These are phyloP conservation scores for Gadopsis marmoratus DNA, from an alignment of 2,797 vertebrate genomes.

Conservation along the genomic window DNA sequence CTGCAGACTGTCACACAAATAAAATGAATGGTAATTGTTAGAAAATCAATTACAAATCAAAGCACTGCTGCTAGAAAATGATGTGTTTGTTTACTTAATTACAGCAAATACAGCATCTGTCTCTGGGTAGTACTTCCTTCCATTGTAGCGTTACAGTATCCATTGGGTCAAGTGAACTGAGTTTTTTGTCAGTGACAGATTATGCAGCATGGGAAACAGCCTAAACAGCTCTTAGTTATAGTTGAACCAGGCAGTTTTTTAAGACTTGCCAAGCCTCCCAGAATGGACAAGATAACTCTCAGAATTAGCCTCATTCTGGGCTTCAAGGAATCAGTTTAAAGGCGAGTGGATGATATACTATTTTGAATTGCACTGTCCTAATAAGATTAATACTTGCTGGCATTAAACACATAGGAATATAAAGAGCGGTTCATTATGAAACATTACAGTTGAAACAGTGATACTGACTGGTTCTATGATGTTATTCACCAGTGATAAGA, in stretches of 20 bases:
- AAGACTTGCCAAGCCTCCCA: constrained; percentile 51
- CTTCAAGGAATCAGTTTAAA: constrained; percentile 26
- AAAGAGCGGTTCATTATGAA: not conserved
- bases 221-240: constrained; percentile 58
- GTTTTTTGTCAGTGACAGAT: constrained; percentile 60
- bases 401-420: not conserved
- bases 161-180: constrained; percentile 19
- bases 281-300: constrained; percentile 22
- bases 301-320: constrained; percentile 18
- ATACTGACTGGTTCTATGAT: not conserved
- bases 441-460: not conserved
- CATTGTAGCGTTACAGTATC: not conserved
- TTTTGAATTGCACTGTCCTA: constrained; percentile 29
- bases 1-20: not conserved
- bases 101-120: constrained; percentile 27
- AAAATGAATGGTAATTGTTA: not conserved
- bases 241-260: constrained; percentile 48
- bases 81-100: constrained; percentile 15
- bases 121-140: not conserved
- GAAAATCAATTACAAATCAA: constrained; percentile 20
- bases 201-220: constrained; percentile 57
- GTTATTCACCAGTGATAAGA: not conserved
- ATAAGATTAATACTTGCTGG: constrained; percentile 28
- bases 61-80: not conserved
- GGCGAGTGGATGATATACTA: constrained; percentile 35